These are phyloP conservation scores for Heliocidaris erythrogramma DNA, from an alignment of 35 echinoderm and acorn worm genomes.

Conservation along the genomic window DNA sequence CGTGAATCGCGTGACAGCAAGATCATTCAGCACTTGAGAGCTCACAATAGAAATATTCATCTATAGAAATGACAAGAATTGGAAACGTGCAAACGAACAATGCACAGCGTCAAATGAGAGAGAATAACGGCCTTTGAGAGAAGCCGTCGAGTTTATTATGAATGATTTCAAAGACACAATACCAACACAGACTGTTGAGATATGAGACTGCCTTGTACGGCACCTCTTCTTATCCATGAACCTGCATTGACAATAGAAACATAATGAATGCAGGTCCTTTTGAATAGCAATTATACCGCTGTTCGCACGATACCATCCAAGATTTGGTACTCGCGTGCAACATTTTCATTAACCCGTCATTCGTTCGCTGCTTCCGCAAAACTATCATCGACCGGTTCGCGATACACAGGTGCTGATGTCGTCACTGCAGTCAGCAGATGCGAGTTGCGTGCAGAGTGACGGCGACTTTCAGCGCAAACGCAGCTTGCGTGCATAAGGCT, in stretches of 20 bases:
- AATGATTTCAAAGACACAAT: background rate
- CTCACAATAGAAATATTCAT: background rate
- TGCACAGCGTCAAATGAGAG: background rate
- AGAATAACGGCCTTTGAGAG: background rate
- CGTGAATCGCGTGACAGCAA: background rate
- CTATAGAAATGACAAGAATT: background rate
- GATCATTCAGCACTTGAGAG: background rate
- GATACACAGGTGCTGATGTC: background rate
- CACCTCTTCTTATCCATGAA: background rate
- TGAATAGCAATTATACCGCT: background rate
- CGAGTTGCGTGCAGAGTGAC: background rate
- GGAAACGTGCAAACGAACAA: conserved; percentile 10
- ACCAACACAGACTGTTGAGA: background rate
- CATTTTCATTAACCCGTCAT: background rate
- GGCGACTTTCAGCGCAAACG: background rate
- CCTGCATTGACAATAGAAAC: background rate
- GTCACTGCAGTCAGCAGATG: background rate
- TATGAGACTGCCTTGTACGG: background rate
- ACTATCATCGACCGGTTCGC: background rate
- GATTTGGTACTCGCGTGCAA: background rate
- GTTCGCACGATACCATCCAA: background rate
- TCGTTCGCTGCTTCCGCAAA: background rate
- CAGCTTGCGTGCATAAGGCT: background rate
- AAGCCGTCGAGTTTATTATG: background rate
- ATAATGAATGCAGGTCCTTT: background rate